Conservation (phyloP, 2,113 vertebrate species). For the Eupsittula cactorum region DNA sequence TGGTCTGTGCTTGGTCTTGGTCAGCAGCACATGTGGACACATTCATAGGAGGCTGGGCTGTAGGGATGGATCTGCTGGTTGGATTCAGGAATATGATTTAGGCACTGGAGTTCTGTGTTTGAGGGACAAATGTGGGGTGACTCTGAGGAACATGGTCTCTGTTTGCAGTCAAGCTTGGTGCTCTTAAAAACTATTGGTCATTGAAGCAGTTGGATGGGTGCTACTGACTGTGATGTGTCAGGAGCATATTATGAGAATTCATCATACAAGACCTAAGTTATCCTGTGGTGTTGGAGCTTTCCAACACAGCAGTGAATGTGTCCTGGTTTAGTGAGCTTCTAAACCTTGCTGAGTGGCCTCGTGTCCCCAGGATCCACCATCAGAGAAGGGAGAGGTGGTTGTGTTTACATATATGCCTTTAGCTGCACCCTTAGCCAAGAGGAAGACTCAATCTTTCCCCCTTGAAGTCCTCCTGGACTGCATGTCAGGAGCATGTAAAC, state of each 20-base stretch:
- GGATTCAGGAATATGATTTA: neutral
- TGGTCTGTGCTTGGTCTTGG: neutral
- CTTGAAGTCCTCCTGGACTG: neutral
- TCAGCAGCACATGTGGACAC: neutral
- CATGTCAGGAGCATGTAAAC: neutral
- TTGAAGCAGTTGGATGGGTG: neutral
- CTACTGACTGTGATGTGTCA: neutral
- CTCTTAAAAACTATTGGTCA: neutral
- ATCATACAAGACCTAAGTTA: neutral
- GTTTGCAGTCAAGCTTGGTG: neutral
- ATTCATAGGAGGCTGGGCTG: neutral
- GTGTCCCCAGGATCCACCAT: neutral
- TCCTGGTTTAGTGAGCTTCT: neutral
- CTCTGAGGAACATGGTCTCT: neutral
- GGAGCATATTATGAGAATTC: neutral
- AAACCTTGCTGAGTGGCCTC: neutral
- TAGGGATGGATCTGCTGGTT: neutral
- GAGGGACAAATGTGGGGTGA: neutral
- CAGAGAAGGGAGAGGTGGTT: neutral
- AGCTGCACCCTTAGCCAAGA: no score
- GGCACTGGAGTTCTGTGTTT: neutral
- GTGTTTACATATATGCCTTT: neutral
- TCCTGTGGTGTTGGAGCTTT: neutral
- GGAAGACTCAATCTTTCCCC: neutral
- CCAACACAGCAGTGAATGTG: neutral